Base-by-base conservation (phyloP, 2,797 vertebrate species). In the Garrulus glandarius region DNA sequence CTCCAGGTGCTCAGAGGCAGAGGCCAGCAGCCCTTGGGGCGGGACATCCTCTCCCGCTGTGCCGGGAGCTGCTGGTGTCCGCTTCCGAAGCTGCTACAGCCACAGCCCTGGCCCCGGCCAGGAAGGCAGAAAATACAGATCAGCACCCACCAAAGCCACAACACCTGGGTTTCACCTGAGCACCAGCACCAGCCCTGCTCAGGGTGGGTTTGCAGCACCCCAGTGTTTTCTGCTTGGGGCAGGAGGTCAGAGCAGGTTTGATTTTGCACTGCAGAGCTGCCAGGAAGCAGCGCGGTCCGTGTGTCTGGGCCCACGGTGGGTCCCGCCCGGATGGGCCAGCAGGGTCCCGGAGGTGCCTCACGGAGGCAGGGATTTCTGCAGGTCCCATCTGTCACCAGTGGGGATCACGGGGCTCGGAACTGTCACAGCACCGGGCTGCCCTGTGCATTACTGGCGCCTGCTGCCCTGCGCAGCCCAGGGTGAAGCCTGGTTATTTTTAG, bases 141-240 rank as follows among this genome's bases (percentile, higher is more conserved):
- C 26, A 15, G 72, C 24, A 13, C 6, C 43, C 63, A 10, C 0
- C 43, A 13, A 15, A 47, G 36, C 57, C 52, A 3, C 8, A 0
- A 1, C 32, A 3, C 6, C 20, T 1, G 47, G 11, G 9, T 11
- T 44, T 22, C 65, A 17, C 12, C 7, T 0, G 6, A n/a, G 34
- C 10, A 2, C 15, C 77, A 14, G 55, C 61, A 26, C 20, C 32
- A 4, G 0, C 15, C 7, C 41, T 11, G 67, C 76, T 6, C 9
- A 1, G 1, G 4, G 23, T 4, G 34, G 15, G 4, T 20, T 7
- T 22, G 44, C 57, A 17, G 63, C 34, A 1, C 63, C 56, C n/a
- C 37, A 1, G 0, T 0, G 3, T 6, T 47, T 30, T 24, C n/a
- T 16, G 27, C 29, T 0, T 1, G 14, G 56, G 9, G 17, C 4